Evolutionary conservation across 2,888 invertebrate genomes (phyloP), one percentile per base, ranked within the genome.

Genomic region (Hydrotaea diabolus): DNA sequence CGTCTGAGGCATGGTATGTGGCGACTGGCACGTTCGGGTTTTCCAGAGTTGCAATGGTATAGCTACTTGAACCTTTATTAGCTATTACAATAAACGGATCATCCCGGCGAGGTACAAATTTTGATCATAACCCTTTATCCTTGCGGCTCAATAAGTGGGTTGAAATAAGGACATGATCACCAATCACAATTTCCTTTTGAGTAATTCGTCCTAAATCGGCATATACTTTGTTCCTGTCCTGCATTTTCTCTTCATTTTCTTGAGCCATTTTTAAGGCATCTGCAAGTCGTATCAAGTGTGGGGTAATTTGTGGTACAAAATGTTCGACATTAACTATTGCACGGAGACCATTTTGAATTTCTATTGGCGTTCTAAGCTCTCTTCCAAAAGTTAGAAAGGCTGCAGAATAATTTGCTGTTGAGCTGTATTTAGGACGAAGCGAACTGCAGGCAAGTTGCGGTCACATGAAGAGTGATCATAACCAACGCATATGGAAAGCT

Each of bases 371-470:
- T 59, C 91, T 76, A 0, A 91, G 31, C 77, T 92, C 90, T 62
- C 91, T 66, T 0, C 88, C 91, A 62, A 89, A 89, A 21, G 89
- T 91, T 0, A 91, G 71, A 59, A 87, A 91, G 0, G 91, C 90
- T 0, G 91, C 87, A 0, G 90, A 86, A 57, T 80, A 86, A 0
- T 88, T 87, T 5, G 90, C 91, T 17, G 87, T 78, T 46, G 85
- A 73, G 49, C 88, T n/a, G n/a, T n/a, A 87, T 0, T 59, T 75
- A 0, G 88, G n/a, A n/a, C n/a, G n/a, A n/a, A n/a, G n/a, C n/a
- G n/a, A n/a, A n/a, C n/a, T n/a, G n/a, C n/a, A n/a, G n/a, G n/a
- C n/a, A n/a, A n/a, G n/a, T n/a, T n/a, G n/a, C n/a, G n/a, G n/a
- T n/a, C n/a, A n/a, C n/a, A n/a, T n/a, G n/a, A n/a, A n/a, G n/a